Conservation (phyloP, 2,113 vertebrate genomes). For the Gracilinanus agilis region DNA sequence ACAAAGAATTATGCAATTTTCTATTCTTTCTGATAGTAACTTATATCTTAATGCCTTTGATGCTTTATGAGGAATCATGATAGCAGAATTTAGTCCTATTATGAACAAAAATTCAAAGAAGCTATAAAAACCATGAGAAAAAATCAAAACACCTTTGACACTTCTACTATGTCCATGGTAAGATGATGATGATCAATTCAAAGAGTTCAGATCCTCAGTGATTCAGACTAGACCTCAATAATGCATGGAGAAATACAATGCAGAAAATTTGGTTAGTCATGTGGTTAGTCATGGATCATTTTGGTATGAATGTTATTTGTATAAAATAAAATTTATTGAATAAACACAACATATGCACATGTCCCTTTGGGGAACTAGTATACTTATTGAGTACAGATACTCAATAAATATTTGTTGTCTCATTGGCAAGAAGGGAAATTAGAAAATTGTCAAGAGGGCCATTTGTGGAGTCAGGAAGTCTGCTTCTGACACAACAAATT, state of each 20-base stretch:
- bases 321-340: not conserved
- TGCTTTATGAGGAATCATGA: not conserved
- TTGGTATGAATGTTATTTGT: conserved; percentile 14
- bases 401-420: not conserved
- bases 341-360: not conserved
- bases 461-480: not conserved
- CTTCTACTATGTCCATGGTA: conserved; percentile 32
- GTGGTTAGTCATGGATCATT: not conserved
- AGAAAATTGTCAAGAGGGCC: not conserved
- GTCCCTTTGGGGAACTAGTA: not conserved
- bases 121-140: conserved; percentile 29
- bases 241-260: conserved; percentile 35
- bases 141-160: conserved; percentile 38
- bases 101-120: not conserved
- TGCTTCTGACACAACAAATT: not conserved
- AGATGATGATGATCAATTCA: conserved; percentile 37
- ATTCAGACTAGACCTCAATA: conserved; percentile 33
- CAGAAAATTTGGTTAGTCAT: not conserved
- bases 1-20: not conserved
- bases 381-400: not conserved
- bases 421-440: not conserved
- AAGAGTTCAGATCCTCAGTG: conserved; percentile 10
- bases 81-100: conserved; percentile 20
- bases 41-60: not conserved
- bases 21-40: not conserved